A percentile compares a stretch with the other conserved stretches of the same genome.
These are phyloP conservation scores for Tetraodon nigroviridis DNA, from an alignment of 2,113 vertebrate species.

Conservation along the genomic window DNA sequence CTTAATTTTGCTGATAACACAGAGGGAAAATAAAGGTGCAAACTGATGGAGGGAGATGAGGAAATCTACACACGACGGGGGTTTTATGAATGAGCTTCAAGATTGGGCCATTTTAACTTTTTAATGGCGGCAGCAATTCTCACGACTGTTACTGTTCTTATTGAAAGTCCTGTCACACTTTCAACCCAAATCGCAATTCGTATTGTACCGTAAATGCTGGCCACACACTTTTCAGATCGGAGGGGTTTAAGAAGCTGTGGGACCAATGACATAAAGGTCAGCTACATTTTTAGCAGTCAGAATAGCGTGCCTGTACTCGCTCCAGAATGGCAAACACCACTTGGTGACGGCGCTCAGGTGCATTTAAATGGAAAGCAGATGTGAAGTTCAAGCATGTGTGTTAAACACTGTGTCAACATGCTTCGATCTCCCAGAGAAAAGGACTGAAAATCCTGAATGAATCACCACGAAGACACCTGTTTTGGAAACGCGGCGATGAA, in stretches of 20 bases:
- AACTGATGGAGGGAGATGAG: background rate
- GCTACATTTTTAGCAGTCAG: too few relatives aligned
- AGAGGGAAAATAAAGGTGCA: slow-evolving; percentile 16
- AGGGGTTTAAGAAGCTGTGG: slow-evolving; percentile 20
- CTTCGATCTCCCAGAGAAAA: slow-evolving; percentile 24
- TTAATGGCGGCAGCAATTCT: too few relatives aligned
- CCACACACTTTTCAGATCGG: background rate
- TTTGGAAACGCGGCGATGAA: slow-evolving; percentile 9
- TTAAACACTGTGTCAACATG: slow-evolving; percentile 26
- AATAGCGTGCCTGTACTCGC: too few relatives aligned
- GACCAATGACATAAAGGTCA: background rate
- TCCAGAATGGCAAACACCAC: too few relatives aligned
- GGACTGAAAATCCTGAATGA: slow-evolving; percentile 21
- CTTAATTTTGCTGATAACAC: slow-evolving; percentile 36
- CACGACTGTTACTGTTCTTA: too few relatives aligned
- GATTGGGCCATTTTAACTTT: too few relatives aligned
- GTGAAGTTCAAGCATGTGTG: slow-evolving; percentile 35
- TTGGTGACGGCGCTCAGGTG: too few relatives aligned
- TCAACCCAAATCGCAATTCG: too few relatives aligned
- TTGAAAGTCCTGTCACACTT: too few relatives aligned
- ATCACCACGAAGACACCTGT: slow-evolving; percentile 31
- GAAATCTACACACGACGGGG: too few relatives aligned
- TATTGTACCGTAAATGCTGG: too few relatives aligned
- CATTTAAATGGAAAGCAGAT: slow-evolving; percentile 49
- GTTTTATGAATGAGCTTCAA: background rate